These are phyloP conservation scores for Pterostichus niger DNA, from an alignment of 2,888 invertebrate species.

Conservation along the genomic window DNA sequence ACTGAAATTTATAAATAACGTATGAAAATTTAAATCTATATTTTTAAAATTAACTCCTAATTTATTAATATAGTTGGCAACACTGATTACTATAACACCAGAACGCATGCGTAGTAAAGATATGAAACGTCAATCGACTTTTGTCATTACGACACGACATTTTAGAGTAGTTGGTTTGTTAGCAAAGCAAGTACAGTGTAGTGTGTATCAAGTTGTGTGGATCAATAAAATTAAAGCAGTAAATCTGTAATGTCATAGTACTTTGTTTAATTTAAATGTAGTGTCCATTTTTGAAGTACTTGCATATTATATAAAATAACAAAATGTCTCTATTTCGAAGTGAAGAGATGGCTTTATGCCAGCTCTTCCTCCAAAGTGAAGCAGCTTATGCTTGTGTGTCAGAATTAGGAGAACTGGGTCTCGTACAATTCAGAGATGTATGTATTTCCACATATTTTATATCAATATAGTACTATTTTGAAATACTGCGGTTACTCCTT, in stretches of 20 bases:
- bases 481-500: not conserved
- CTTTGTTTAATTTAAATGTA: not conserved
- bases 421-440: slow-evolving; percentile 98
- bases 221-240: slow-evolving; percentile 1
- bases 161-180: not conserved
- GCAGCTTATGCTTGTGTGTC: slow-evolving; percentile 99
- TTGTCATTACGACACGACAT: no score
- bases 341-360: slow-evolving; percentile 99
- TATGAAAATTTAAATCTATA: no score
- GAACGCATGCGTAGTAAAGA: not conserved
- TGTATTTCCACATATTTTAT: slow-evolving; percentile 75
- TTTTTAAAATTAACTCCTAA: no score
- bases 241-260: not conserved
- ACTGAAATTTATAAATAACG: no score
- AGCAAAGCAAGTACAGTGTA: not conserved
- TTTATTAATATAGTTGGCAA: no score
- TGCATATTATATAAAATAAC: slow-evolving; percentile 12
- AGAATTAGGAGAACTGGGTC: slow-evolving; percentile 97
- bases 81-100: no score
- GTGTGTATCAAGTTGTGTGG: not conserved
- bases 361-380: slow-evolving; percentile 98
- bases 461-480: slow-evolving; percentile 64
- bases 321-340: slow-evolving; percentile 96
- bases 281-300: not conserved
- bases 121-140: slow-evolving; percentile 43